Evolutionary conservation across 2,797 vertebrate species (phyloP), one percentile per base, ranked within the genome.

Genomic region (Myripristis murdjan): DNA sequence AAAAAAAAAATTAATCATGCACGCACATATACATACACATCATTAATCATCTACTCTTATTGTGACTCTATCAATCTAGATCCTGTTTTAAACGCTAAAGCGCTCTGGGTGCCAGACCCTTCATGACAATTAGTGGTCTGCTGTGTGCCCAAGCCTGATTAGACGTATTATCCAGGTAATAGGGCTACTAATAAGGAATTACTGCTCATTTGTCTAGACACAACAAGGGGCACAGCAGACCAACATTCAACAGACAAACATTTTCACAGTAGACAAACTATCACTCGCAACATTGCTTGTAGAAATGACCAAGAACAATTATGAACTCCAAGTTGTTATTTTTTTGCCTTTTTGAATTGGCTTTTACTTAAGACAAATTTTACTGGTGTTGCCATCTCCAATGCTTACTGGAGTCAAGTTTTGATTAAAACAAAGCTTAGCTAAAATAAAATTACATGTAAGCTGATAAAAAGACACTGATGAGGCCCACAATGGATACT

Each of bases 121-220:
- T 76, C 16, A 39, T 55, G 84, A 74, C 55, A 69, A 78, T 64
- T 48, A 52, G 33, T 77, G 44, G 28, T 63, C 41, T 58, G 65
- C 68, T 79, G 64, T 69, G 75, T 75, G 59, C 46, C 60, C 58
- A 78, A 77, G 56, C 73, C 74, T 67, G 69, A 89, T 89, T 86
- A 89, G 67, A 66, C 31, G 55, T 47, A 74, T 86, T 77, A 86
- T 72, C 51, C 49, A 44, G 62, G 62, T 70, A 75, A 33, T 54
- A 51, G 49, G 16, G 56, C 47, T 65, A 70, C 79, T 87, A 85
- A 85, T 75, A 53, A 89, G 81, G 51, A 51, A 72, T 70, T 76
- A 68, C 53, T 77, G 61, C 33, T 26, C 4, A 66, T 76, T 79
- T 70, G 83, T 90, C 84, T 85, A 83, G 83, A 80, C 66, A 18